Base-by-base conservation (phyloP, 1,140 invertebrate species). In the Helicoverpa armigera region DNA sequence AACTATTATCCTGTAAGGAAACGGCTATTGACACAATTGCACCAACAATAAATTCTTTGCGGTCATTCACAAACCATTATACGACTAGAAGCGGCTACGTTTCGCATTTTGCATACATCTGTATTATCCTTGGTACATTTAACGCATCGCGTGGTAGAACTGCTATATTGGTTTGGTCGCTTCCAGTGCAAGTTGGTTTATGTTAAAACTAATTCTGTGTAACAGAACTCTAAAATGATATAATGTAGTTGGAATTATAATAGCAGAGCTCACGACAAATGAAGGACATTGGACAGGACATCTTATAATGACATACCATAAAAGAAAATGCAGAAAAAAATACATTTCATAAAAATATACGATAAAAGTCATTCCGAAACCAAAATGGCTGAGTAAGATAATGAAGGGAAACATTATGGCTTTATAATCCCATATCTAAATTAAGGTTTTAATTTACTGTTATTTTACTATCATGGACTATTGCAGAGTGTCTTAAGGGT, bases 391-490 rank as follows among this genome's bases (percentile, higher is more conserved):
- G 50, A 13, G n/a, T 75, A 50, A 61, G 58, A 67, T 18, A 54
- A 77, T 77, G 29, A 77, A 63, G 12, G 0, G 18, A 77, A 67
- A 54, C 23, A 77, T 67, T 13, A 77, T 60, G 35, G 16, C 54
- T 50, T 79, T 60, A 70, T 79, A 70, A 79, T 70, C 65, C 53
- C 43, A 65, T 31, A 80, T 74, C 79, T 80, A 80, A 73, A 80
- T 74, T 73, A 80, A 80, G 79, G 69, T 70, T 77, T 80, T 54
- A 70, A 74, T 56, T 80, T 63, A 80, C 48, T 56, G 54, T 60
- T 43, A 63, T 82, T 82, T 82, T 82, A 82, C 81, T 82, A 82
- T 81, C 35, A 69, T 58, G 63, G 79, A 70, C 63, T 81, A 81
- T 77, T 54, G 14, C 51, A 11, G 29, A 77, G 54, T 65, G n/a